Evolutionary conservation across 2,888 invertebrate species (phyloP).

Genomic region (Galeruca laticollis): DNA sequence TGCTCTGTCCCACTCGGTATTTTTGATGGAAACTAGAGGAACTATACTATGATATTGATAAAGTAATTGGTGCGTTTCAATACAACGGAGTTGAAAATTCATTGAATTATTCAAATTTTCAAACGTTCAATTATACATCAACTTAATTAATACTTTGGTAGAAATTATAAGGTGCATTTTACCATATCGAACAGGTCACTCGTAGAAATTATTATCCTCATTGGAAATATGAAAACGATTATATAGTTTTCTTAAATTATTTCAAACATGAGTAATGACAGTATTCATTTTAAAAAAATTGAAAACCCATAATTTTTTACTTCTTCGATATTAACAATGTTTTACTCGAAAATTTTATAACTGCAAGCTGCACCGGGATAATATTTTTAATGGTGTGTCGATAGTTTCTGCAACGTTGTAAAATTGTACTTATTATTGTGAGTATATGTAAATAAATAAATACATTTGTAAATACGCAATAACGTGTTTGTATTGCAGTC

Average conservation of each 20-base stretch:
- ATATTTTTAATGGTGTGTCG: too few relatives aligned
- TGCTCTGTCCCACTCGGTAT: too few relatives aligned
- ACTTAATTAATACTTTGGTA: constrained; percentile 15
- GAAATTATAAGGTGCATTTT: constrained; percentile 31
- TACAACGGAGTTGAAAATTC: constrained; percentile 30
- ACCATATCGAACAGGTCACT: not conserved
- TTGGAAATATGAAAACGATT: not conserved
- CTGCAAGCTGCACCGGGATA: too few relatives aligned
- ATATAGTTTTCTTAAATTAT: too few relatives aligned
- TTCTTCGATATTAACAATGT: too few relatives aligned
- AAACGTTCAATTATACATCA: constrained; percentile 23
- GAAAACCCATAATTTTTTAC: too few relatives aligned
- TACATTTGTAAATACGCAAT: constrained; percentile 24
- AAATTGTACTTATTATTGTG: constrained; percentile 28
- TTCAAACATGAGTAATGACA: too few relatives aligned
- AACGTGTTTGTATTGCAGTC: constrained; percentile 43
- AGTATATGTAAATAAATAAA: constrained; percentile 43
- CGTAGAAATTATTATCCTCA: not conserved
- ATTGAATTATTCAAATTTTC: constrained; percentile 30
- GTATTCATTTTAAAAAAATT: too few relatives aligned
- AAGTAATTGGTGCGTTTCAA: constrained; percentile 34
- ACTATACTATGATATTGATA: constrained; percentile 17
- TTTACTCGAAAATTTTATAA: too few relatives aligned
- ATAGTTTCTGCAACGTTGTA: too few relatives aligned
- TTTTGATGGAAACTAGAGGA: too few relatives aligned